Conservation (phyloP, 2,888 invertebrate species). For the Tenthredo livida region DNA sequence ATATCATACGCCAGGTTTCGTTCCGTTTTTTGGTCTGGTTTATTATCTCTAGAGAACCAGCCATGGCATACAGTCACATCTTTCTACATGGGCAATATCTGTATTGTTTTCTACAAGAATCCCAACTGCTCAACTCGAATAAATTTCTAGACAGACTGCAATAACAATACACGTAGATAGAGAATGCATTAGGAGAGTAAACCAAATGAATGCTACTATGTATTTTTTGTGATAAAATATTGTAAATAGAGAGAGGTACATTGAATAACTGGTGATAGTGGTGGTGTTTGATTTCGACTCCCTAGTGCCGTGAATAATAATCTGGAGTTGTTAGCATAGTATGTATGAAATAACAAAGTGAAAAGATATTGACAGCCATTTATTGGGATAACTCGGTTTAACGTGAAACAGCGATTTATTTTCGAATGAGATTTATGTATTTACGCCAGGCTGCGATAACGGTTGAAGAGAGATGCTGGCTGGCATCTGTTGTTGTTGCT, state of each 20-base stretch:
- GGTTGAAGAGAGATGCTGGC: constrained; percentile 40
- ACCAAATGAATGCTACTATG: not conserved
- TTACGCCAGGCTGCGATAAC: constrained; percentile 31
- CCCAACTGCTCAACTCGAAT: not conserved
- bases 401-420: not conserved
- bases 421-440: not conserved
- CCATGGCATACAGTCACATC: not conserved
- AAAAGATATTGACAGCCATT: not conserved
- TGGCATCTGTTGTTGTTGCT: constrained; percentile 56
- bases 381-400: not conserved
- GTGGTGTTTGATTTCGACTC: not conserved
- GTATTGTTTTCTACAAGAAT: not conserved
- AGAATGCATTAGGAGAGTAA: not conserved
- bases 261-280: not conserved
- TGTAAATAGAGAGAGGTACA: not conserved
- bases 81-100: not conserved
- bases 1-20: not conserved
- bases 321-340: not conserved
- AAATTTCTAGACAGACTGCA: not conserved
- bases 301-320: not conserved
- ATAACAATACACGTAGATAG: not conserved
- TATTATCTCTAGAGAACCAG: not conserved
- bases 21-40: not conserved
- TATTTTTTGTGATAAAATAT: constrained; percentile 5
- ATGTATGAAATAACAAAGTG: not conserved